phyloP scores from a whole-genome alignment of 1,140 invertebrate species.

The Polyergus mexicanus region DNA sequence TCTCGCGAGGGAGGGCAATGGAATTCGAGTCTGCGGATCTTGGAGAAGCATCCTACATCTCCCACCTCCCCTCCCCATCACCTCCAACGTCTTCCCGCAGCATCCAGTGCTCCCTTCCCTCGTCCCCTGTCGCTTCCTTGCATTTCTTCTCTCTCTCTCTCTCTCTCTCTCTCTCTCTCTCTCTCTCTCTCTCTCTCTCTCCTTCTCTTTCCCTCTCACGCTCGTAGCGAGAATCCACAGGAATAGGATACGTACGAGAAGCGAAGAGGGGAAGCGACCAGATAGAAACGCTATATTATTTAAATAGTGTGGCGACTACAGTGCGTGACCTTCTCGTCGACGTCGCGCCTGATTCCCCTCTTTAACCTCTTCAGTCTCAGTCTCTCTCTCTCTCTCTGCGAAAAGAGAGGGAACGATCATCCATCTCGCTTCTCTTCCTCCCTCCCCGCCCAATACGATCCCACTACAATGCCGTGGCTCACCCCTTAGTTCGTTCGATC shows the following conservation, averaged over 20 bases:
- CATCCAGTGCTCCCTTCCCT: constrained; percentile 57
- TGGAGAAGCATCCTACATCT: constrained; percentile 70
- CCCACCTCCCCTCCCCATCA: constrained; percentile 44
- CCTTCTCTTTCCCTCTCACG: not conserved
- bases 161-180: constrained; percentile 24
- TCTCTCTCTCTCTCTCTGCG: constrained; percentile 29
- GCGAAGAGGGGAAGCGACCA: constrained; percentile 43
- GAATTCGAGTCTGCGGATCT: constrained; percentile 76
- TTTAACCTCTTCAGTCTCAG: constrained; percentile 66
- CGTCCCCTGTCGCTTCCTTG: constrained; percentile 13
- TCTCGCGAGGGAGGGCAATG: constrained; percentile 71
- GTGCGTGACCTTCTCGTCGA: constrained; percentile 82
- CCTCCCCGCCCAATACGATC: constrained; percentile 43
- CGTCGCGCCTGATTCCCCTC: constrained; percentile 75
- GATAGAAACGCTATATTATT: constrained; percentile 82
- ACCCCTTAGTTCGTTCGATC: constrained; percentile 68
- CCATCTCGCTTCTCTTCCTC: constrained; percentile 65
- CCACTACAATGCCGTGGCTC: constrained; percentile 34
- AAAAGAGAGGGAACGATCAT: constrained; percentile 69
- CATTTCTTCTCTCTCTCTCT: constrained; percentile 33
- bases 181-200: constrained; percentile 35
- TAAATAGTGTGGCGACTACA: constrained; percentile 80
- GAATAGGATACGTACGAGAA: constrained; percentile 60
- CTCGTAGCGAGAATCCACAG: not conserved
- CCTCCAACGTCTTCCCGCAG: constrained; percentile 33